phyloP scores from a whole-genome alignment of 2,888 invertebrate species.

The Mellilla xanthometata region DNA sequence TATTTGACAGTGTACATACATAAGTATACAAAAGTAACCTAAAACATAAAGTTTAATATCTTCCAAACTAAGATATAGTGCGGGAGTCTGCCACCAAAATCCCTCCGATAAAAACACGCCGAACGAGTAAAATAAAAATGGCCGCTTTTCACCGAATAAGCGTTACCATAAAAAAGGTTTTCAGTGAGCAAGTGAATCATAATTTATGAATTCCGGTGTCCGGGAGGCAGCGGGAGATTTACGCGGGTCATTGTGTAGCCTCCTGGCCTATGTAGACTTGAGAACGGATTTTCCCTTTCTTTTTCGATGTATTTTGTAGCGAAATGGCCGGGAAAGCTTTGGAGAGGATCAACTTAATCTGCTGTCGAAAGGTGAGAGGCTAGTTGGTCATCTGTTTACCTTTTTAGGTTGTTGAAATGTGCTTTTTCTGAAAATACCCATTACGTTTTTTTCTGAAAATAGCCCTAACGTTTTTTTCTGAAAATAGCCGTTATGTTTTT shows the following conservation, averaged over 20 bases:
- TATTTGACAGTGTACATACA: too few relatives aligned
- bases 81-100: constrained; percentile 27
- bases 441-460: too few relatives aligned
- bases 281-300: constrained; percentile 26
- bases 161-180: constrained; percentile 81
- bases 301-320: constrained; percentile 1
- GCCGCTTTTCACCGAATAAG: constrained; percentile 74
- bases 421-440: too few relatives aligned
- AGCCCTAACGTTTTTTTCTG: too few relatives aligned
- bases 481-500: too few relatives aligned
- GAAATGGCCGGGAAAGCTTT: constrained; percentile 1
- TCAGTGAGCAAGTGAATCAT: constrained; percentile 82
- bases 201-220: constrained; percentile 82
- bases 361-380: background rate
- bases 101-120: constrained; percentile 48
- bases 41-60: background rate
- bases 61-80: constrained; percentile 26
- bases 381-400: too few relatives aligned
- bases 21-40: too few relatives aligned
- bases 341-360: background rate
- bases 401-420: too few relatives aligned
- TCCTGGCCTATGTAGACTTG: constrained; percentile 55
- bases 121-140: constrained; percentile 74
- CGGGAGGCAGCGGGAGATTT: constrained; percentile 68
- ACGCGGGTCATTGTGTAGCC: constrained; percentile 78